Conservation (phyloP, 2,113 vertebrate genomes). For the Pterocles gutturalis region DNA sequence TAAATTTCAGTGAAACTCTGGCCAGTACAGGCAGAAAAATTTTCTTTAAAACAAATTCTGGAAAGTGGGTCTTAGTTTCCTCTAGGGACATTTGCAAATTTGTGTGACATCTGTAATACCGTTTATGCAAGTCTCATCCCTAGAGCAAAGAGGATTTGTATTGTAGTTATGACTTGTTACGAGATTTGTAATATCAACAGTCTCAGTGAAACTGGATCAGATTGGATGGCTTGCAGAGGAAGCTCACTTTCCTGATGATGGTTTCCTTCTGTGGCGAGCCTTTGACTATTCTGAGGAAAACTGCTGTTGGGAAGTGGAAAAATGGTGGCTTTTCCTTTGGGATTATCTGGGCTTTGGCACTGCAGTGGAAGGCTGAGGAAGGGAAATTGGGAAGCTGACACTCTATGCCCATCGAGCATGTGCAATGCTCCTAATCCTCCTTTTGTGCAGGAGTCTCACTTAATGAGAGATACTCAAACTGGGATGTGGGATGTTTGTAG, state of each 20-base stretch:
- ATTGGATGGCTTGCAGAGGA: background rate
- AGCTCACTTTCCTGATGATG: background rate
- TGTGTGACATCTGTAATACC: background rate
- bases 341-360: background rate
- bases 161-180: constrained; percentile 32
- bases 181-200: constrained; percentile 10
- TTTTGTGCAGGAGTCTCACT: background rate
- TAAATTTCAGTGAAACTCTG: background rate
- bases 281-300: background rate
- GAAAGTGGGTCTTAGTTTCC: constrained; percentile 6
- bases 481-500: background rate
- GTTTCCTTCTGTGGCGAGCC: background rate
- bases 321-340: background rate
- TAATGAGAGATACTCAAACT: background rate
- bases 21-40: background rate
- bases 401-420: background rate
- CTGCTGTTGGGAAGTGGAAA: background rate
- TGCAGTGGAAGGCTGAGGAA: background rate
- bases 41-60: background rate
- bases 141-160: constrained; percentile 56
- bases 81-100: constrained; percentile 22
- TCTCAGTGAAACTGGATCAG: constrained; percentile 15
- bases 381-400: background rate
- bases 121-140: constrained; percentile 18
- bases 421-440: background rate